Base-by-base conservation (phyloP, 1,140 invertebrate species). In the Hyles euphorbiae region DNA sequence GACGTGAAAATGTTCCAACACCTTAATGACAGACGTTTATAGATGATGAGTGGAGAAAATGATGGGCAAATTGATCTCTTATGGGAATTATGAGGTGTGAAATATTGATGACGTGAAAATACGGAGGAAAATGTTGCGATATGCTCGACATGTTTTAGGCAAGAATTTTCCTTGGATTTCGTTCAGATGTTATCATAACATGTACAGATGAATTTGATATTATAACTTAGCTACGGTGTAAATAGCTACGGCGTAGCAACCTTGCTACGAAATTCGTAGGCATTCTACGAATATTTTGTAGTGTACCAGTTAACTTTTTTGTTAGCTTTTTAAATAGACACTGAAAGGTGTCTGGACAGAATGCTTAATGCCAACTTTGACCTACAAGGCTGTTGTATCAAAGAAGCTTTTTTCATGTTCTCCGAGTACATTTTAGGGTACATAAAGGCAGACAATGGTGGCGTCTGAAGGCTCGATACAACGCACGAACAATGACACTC, bases 31-130 rank as follows among this genome's bases (percentile, higher is more conserved):
- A 47, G 55, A 44, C 40, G 36, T 22, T 54, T 54, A 34, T 34
- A 54, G 53, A 49, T 49, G 60, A 53, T 51, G 40, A 43, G 53
- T 43, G 12, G 51, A 58, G 51, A 56, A 66, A 60, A 69, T 77
- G 76, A 81, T 73, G 69, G 68, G 61, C 61, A 65, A 61, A 64
- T 64, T 59, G 53, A 64, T 58, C 55, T 62, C 51, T 36, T 5
- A 36, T 11, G 53, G 12, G 53, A 34, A 56, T 49, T 54, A 59
- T 34, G 9, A 4, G 12, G 56, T 43, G 12, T 32, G n/a, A 40
- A 11, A 36, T 40, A 10, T 40, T 53, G 34, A 40, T n/a, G 51
- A 53, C 3, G n/a, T 53, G 10, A n/a, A 32, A 34, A 53, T 9
- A 34, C 5, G n/a, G 6, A 10, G 5, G n/a, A 32, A 43, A 51